Percentiles rank a stretch among this genome's conserved stretches.
Conservation (phyloP, 2,797 vertebrate genomes). For the Hypotaenidia philippensis region DNA sequence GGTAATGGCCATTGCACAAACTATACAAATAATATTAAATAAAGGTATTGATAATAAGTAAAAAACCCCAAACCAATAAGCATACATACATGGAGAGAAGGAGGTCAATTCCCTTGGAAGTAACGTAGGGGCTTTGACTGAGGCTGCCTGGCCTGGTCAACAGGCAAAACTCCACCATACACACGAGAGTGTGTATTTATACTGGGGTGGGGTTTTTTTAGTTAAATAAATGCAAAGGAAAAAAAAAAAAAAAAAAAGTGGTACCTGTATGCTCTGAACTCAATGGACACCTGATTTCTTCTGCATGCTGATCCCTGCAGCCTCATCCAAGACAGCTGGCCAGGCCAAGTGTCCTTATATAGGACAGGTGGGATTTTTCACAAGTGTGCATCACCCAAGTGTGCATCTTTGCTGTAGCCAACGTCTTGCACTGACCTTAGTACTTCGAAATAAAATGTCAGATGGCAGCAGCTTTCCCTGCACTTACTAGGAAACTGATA, state of each 20-base stretch:
- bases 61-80: not conserved
- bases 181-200: not conserved
- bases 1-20: not conserved
- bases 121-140: rapidly evolving
- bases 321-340: not conserved
- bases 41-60: not conserved
- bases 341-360: not conserved
- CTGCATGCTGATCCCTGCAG: not conserved
- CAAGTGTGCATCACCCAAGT: not conserved
- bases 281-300: not conserved
- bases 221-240: not conserved
- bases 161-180: not conserved
- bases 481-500: not conserved
- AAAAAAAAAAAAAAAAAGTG: not conserved
- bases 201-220: rapidly evolving
- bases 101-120: not conserved
- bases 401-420: not conserved
- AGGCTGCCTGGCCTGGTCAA: not conserved
- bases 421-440: not conserved
- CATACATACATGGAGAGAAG: not conserved
- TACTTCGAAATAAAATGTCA: not conserved
- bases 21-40: not conserved
- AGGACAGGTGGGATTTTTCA: not conserved
- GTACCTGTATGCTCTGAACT: not conserved
- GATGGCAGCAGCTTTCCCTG: not conserved